Evolutionary conservation across 1,140 invertebrate species (phyloP).

Genomic region (Anoplolepis gracilipes): DNA sequence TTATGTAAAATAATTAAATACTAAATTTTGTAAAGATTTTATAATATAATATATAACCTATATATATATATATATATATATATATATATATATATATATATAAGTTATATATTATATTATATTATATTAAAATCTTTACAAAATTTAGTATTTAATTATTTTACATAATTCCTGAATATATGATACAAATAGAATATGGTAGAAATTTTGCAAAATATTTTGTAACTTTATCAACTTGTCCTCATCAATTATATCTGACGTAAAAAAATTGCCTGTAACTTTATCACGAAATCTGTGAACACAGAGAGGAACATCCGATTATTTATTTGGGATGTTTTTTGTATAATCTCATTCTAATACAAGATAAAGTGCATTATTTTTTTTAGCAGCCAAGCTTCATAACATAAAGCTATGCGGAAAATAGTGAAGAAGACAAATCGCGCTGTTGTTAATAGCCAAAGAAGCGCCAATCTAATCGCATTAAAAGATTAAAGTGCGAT

Average conservation of each 20-base stretch:
- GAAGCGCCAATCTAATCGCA: conserved; percentile 64
- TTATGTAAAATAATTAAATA: not conserved
- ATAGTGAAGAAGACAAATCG: conserved; percentile 55
- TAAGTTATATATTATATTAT: no score
- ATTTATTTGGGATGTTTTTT: not conserved
- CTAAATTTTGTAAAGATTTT: no score
- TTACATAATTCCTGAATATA: not conserved
- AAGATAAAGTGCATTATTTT: conserved; percentile 39
- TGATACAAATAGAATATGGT: not conserved
- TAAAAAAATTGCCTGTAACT: not conserved
- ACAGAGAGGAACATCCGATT: not conserved
- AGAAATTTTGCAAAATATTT: not conserved
- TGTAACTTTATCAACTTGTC: not conserved
- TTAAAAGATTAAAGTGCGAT: conserved; percentile 67
- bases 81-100: no score
- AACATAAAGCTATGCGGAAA: conserved; percentile 31
- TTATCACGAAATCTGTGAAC: not conserved
- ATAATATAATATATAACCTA: no score
- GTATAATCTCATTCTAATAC: not conserved
- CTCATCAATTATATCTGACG: not conserved
- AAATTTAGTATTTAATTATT: not conserved
- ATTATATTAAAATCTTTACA: no score
- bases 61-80: no score
- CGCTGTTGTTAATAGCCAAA: conserved; percentile 34
- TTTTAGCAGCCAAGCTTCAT: not conserved